Conservation (phyloP, 2,797 vertebrate species). For the Sebastes elongatus region DNA sequence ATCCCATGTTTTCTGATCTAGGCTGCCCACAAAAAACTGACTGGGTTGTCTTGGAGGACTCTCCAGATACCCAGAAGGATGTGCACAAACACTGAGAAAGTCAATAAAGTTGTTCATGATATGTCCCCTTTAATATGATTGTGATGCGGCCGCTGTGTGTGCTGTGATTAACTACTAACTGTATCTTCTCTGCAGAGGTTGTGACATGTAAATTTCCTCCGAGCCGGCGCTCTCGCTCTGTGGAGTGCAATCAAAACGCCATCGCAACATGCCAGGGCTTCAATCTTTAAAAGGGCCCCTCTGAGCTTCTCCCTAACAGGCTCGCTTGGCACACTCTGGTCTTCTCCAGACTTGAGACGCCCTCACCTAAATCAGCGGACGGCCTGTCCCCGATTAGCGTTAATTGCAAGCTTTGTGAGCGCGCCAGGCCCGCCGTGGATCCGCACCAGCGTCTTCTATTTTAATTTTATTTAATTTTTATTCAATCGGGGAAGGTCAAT, state of each 20-base stretch:
- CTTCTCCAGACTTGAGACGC: constrained; percentile 58
- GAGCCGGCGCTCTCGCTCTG: background rate
- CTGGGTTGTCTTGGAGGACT: no score
- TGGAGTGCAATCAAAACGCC: constrained; percentile 27
- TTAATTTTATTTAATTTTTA: constrained; percentile 51
- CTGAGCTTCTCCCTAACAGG: constrained; percentile 46
- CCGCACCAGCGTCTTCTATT: constrained; percentile 35
- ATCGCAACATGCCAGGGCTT: constrained; percentile 45
- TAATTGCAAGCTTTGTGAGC: constrained; percentile 64
- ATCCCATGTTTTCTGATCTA: no score
- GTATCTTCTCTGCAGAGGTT: constrained; percentile 9
- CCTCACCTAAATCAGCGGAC: constrained; percentile 59
- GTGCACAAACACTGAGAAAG: no score
- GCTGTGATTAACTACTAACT: background rate
- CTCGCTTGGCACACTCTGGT: constrained; percentile 55
- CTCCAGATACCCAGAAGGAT: no score
- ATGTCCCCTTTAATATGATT: background rate
- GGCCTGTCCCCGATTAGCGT: constrained; percentile 64
- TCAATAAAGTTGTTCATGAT: no score
- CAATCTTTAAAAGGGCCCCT: constrained; percentile 48
- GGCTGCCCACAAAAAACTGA: no score
- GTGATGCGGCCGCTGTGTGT: background rate
- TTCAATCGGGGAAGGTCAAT: constrained; percentile 61
- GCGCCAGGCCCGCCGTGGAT: constrained; percentile 55
- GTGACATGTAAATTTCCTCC: constrained; percentile 16